Evolutionary conservation across 2,888 invertebrate species (phyloP), one percentile per base, ranked within the genome.

Genomic region (Tiliacea aurago): DNA sequence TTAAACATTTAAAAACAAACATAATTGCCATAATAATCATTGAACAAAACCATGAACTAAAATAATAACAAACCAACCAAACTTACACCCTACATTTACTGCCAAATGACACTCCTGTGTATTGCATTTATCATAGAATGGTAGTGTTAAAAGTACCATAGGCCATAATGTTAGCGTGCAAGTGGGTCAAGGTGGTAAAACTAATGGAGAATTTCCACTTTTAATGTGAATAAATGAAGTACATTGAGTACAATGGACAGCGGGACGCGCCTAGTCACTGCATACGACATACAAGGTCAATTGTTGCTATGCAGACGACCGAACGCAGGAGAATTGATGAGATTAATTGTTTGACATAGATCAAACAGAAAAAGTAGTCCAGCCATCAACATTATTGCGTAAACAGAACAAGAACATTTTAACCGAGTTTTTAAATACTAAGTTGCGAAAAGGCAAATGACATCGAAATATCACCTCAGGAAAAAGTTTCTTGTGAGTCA

Each of bases 201-300:
- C 86, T 89, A 91, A 90, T 89, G 86, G 87, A 88, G 86, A 90
- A 86, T 90, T 91, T 89, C 90, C 89, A 91, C 84, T 88, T 87
- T 88, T 86, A 82, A 91, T 81, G 85, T 86, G 83, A 82, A 84
- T 82, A 86, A 74, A 80, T 85, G 84, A 84, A 85, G 68, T 81
- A 81, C 74, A 61, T 83, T 83, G 80, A 62, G 70, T 59, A 91
- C 90, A 91, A 91, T 91, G 83, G 84, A 77, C 84, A 84, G 83
- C 91, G 90, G 91, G 91, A 92, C 87, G 90, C 84, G 80, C 78
- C 81, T 77, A 83, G 84, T 69, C 53, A 61, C 65, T 81, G 81
- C 76, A 81, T 81, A 75, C 74, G 64, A 79, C 76, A 69, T 70
- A 73, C 86, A 86, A 89, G 88, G 88, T 77, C 80, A 77, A 74